Evolutionary conservation across 2,113 vertebrate species (phyloP).

Genomic region (Equus quagga): DNA sequence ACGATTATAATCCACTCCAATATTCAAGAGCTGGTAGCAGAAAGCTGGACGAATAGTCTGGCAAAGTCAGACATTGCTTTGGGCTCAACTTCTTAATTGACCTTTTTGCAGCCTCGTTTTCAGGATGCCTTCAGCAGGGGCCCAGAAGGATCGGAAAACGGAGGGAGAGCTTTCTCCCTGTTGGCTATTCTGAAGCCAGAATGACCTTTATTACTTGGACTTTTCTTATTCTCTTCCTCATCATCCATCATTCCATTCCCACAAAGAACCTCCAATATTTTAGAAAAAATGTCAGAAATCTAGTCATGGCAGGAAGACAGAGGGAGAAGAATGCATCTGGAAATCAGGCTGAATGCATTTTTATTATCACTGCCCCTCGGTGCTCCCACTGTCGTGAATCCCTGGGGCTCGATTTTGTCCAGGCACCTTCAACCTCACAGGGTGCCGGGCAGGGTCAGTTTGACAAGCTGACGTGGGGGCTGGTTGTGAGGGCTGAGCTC

Average conservation of each 20-base stretch:
- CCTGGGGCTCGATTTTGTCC: background rate
- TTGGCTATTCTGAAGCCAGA: background rate
- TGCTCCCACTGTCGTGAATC: background rate
- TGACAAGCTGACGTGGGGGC: background rate
- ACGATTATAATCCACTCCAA: too few species aligned
- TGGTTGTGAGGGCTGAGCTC: background rate
- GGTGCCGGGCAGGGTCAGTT: background rate
- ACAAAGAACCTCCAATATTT: background rate
- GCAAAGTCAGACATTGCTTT: background rate
- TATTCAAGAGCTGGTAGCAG: background rate
- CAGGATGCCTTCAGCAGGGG: background rate
- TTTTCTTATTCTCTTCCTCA: background rate
- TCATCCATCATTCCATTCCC: background rate
- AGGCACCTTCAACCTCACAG: background rate
- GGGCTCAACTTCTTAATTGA: background rate
- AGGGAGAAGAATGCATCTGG: background rate
- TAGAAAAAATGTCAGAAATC: background rate
- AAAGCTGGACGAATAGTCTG: background rate
- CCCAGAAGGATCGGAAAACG: background rate
- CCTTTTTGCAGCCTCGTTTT: background rate
- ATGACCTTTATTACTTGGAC: background rate
- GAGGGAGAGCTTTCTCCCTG: background rate
- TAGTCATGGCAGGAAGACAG: background rate
- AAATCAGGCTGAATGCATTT: background rate
- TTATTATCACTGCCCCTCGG: background rate